Base-by-base conservation (phyloP, 2,888 invertebrate genomes). In the Peribatodes rhomboidaria region DNA sequence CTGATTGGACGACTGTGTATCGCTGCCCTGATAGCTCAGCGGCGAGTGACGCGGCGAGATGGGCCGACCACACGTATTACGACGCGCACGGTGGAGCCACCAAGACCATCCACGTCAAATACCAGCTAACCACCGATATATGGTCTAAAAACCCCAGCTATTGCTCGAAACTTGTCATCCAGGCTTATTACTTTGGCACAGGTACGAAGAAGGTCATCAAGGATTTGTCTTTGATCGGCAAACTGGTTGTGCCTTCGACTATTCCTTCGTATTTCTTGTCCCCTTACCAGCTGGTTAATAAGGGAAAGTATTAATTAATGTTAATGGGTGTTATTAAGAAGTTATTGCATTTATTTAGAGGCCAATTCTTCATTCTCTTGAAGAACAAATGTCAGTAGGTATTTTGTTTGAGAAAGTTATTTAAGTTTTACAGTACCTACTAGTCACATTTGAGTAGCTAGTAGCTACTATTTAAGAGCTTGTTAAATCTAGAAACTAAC, bases 131-230 rank as follows among this genome's bases (percentile, higher is more conserved):
- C 8, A 63, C 79, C 0, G 75, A 82, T n/a, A 71, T 85, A 18
- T 75, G 71, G 70, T 76, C 78, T 0, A 80, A 66, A 0, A 79
- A 84, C 49, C 85, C 87, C 0, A 87, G 87, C 59, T 87, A 87
- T 56, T 87, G 86, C 69, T 87, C 86, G 0, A 88, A 87, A 65
- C 73, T 88, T 2, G 84, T 88, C 10, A 70, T 86, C 10, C 85
- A 86, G 20, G 84, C 86, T 7, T 87, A 83, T 67, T 86, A 82
- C 58, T 87, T 73, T 42, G 86, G 87, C 3, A 83, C 83, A 0
- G 83, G 83, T 0, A 75, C 71, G 1, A 80, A 75, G 42, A 77
- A 77, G 46, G 86, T 85, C 9, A 79, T 87, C 4, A 75, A 67
- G 58, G 69, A 75, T 14, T 67, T 82, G 42, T 71, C 77, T 41